Evolutionary conservation across 2,888 invertebrate genomes (phyloP).

Genomic region (Pseudolycoriella hygida): DNA sequence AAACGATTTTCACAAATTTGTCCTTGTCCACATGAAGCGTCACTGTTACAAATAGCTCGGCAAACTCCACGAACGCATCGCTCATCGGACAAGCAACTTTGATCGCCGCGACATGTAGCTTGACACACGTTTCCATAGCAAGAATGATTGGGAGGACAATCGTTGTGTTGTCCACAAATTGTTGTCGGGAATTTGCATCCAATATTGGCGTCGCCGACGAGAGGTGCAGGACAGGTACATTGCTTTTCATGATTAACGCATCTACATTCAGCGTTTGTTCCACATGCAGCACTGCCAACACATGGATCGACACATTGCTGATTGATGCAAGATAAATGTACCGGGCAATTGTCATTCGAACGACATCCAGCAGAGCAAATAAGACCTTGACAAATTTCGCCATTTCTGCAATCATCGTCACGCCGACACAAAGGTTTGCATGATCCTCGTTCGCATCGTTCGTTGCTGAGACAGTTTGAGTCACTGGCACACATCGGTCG

Average conservation of each 20-base stretch:
- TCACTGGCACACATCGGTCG: slow-evolving; percentile 61
- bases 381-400: slow-evolving; percentile 70
- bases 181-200: slow-evolving; percentile 52
- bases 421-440: slow-evolving; percentile 70
- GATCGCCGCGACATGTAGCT: slow-evolving; percentile 61
- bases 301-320: slow-evolving; percentile 70
- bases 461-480: slow-evolving; percentile 62
- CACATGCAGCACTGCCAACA: slow-evolving; percentile 57
- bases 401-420: slow-evolving; percentile 72
- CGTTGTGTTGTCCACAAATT: slow-evolving; percentile 43
- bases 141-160: slow-evolving; percentile 51
- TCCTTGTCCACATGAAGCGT: slow-evolving; percentile 57
- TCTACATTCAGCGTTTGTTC: slow-evolving; percentile 61
- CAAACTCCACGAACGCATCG: slow-evolving; percentile 71
- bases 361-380: slow-evolving; percentile 68
- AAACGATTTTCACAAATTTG: slow-evolving; percentile 78
- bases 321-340: slow-evolving; percentile 51
- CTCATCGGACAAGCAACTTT: slow-evolving; percentile 68
- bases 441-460: slow-evolving; percentile 45
- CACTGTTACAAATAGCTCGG: slow-evolving; percentile 71
- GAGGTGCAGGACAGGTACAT: slow-evolving; percentile 52
- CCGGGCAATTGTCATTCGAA: slow-evolving; percentile 57
- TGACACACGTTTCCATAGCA: slow-evolving; percentile 68
- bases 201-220: slow-evolving; percentile 56
- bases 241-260: slow-evolving; percentile 52